A percentile compares a stretch with the other conserved stretches of the same genome.
These are phyloP conservation scores for Orestias chungarensis DNA, from an alignment of 2,797 vertebrate species.

Conservation along the genomic window DNA sequence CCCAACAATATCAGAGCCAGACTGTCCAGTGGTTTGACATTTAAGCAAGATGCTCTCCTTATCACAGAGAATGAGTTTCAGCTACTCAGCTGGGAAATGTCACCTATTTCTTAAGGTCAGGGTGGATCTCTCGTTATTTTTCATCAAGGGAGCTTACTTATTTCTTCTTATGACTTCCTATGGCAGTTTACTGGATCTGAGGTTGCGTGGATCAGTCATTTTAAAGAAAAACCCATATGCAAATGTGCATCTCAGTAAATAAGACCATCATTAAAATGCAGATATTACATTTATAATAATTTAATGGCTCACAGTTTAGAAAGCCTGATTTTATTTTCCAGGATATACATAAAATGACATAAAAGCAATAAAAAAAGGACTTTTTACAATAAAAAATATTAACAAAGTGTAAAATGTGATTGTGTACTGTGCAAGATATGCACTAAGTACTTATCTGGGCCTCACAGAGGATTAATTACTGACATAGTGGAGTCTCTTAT, in stretches of 20 bases:
- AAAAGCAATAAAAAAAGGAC: background rate
- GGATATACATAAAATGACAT: background rate
- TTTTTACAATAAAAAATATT: background rate
- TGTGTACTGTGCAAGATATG: background rate
- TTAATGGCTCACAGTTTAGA: background rate
- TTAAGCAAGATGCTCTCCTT: slow-evolving; percentile 69
- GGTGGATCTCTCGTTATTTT: slow-evolving; percentile 61
- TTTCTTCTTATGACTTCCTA: slow-evolving; percentile 42
- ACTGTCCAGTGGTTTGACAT: slow-evolving; percentile 60
- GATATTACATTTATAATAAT: background rate
- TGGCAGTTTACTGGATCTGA: slow-evolving; percentile 26
- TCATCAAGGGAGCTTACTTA: slow-evolving; percentile 60
- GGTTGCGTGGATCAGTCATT: background rate
- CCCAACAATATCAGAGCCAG: slow-evolving; percentile 51
- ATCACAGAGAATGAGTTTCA: slow-evolving; percentile 61
- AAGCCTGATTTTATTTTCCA: background rate
- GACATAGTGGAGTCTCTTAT: background rate
- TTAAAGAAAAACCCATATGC: background rate
- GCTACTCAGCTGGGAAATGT: slow-evolving; percentile 68
- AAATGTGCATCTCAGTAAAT: background rate
- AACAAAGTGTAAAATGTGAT: background rate
- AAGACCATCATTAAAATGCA: background rate
- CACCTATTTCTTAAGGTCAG: slow-evolving; percentile 71
- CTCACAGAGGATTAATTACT: background rate
- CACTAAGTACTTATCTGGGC: background rate